Percentiles rank a stretch among this genome's conserved stretches.
phyloP scores from a whole-genome alignment of 1,140 invertebrate genomes.

The Antheraea mylitta region DNA sequence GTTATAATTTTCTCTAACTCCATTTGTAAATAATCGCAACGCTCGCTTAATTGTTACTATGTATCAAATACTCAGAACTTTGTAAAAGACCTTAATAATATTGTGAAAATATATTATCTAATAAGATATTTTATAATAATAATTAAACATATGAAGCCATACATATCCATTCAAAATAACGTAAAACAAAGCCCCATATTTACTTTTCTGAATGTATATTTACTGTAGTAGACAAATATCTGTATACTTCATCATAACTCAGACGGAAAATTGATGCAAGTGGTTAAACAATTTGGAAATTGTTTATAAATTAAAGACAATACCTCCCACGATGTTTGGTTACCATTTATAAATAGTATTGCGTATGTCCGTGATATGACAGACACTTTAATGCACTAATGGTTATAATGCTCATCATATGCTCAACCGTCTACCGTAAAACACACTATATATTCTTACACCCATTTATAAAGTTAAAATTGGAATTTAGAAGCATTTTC shows the following conservation, averaged over 20 bases:
- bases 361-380: constrained; percentile 54
- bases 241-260: not conserved
- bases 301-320: constrained; percentile 3
- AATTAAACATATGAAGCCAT: no score
- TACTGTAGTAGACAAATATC: not conserved
- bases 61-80: no score
- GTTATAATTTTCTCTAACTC: no score
- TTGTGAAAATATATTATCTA: no score
- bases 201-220: not conserved
- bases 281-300: not conserved
- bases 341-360: constrained; percentile 59
- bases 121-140: no score
- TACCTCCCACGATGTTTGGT: constrained; percentile 35
- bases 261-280: not conserved
- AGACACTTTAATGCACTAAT: constrained; percentile 57
- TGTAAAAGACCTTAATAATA: no score
- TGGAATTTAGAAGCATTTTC: not conserved
- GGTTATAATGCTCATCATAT: constrained; percentile 23
- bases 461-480: not conserved
- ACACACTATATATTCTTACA: not conserved
- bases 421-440: not conserved
- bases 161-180: no score
- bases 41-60: no score
- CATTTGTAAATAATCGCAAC: no score
- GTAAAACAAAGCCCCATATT: no score